A percentile compares a stretch with the other conserved stretches of the same genome.
phyloP scores from a whole-genome alignment of 2,113 vertebrate genomes.

The Aptenodytes forsteri region DNA sequence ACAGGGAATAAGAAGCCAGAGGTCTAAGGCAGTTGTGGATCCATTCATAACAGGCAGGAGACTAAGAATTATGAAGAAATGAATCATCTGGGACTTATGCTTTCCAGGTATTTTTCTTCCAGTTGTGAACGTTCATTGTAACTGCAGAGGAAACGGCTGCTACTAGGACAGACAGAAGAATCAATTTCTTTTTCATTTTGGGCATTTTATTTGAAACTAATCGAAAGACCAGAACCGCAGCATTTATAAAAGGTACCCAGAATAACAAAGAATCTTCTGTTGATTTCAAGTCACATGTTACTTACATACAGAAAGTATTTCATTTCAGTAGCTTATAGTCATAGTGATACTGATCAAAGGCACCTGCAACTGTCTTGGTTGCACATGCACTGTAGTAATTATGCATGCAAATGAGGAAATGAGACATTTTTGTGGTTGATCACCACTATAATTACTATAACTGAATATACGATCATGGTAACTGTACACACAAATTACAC shows the following conservation, averaged over 20 bases:
- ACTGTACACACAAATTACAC: constrained; percentile 38
- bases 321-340: constrained; percentile 30
- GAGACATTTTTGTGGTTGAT: not conserved
- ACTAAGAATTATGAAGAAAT: not conserved
- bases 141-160: not conserved
- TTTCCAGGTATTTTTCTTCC: not conserved
- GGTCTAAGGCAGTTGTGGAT: not conserved
- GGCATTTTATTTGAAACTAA: constrained; percentile 64
- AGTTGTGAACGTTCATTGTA: accelerated
- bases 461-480: constrained; percentile 20
- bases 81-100: not conserved
- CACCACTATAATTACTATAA: constrained; percentile 30
- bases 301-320: constrained; percentile 25
- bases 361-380: constrained; percentile 59
- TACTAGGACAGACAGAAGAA: constrained; percentile 24
- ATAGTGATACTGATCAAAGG: constrained; percentile 30
- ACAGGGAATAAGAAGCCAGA: not conserved
- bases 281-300: constrained; percentile 19
- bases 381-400: constrained; percentile 55
- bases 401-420: constrained; percentile 52
- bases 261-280: constrained; percentile 14
- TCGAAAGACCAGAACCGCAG: not conserved
- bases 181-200: not conserved
- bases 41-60: not conserved
- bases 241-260: constrained; percentile 48